Evolutionary conservation across 1,140 invertebrate genomes (phyloP), one percentile per base, ranked within the genome.

Genomic region (Pentalonia nigronervosa): DNA sequence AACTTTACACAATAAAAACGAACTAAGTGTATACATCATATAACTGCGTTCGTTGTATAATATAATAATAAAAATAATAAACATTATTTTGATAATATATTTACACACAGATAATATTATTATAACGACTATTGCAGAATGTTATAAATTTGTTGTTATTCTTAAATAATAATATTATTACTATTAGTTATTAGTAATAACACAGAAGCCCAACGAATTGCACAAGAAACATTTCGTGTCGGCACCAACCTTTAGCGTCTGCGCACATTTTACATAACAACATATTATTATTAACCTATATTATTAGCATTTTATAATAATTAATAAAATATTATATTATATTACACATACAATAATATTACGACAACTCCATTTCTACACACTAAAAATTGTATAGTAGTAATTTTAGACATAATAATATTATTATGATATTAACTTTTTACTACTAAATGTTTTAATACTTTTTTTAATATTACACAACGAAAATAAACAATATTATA

Each of bases 381-480:
- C 36, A 4, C 36, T 36, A 83, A 84, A 45, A 41, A 45, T 11
- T 41, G 34, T 84, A 83, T 83, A 23, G 20, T 84, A 45, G 23
- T 25, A 0, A 83, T 36, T 36, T 36, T 83, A 83, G 41, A 86
- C 41, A 48, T 45, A 45, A 86, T 86, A 86, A 30, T 86, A 86
- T 30, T 47, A 30, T 86, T 84, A 41, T 23, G 50, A 25, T n/a
- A 87, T 50, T 88, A 87, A 45, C 36, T 23, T 25, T 8, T 25
- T 87, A 47, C 45, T 30, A 20, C 30, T 87, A 87, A 23, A 14
- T 48, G 45, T 88, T 50, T 21, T 50, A 88, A 88, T 88, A 88
- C 86, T 88, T 88, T 21, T 87, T 53, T 89, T 53, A 89, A 89
- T 53, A 89, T 89, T 89, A 89, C 87, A 9, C 48, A 53, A 89